Percentiles rank a stretch among this genome's conserved stretches.
These are phyloP conservation scores for Nemopilema nomurai DNA, from an alignment of 30 jellyfish, hydroid and myxozoan species.

Conservation along the genomic window DNA sequence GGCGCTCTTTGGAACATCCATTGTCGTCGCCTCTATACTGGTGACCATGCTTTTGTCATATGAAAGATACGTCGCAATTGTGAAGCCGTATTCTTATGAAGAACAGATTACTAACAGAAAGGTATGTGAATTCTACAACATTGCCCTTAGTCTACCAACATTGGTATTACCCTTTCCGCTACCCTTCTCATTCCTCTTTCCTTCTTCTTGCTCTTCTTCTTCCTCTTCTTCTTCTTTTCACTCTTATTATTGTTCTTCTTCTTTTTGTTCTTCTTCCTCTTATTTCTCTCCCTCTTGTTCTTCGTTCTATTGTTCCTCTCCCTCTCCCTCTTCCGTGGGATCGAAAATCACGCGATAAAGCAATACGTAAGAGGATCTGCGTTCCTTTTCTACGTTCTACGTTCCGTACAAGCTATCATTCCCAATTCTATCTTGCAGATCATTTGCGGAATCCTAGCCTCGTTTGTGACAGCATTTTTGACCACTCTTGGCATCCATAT, in stretches of 20 bases:
- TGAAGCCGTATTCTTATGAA: background rate
- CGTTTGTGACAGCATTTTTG: background rate
- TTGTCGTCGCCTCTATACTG: background rate
- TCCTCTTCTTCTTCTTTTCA: background rate
- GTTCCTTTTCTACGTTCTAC: background rate
- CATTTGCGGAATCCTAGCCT: background rate
- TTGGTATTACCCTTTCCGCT: background rate
- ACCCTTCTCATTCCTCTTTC: background rate
- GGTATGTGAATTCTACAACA: background rate
- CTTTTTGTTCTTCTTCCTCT: background rate
- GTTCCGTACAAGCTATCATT: background rate
- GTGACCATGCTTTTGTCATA: background rate
- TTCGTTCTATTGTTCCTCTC: background rate
- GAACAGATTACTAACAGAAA: background rate
- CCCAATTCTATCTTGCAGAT: background rate
- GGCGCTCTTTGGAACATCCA: background rate
- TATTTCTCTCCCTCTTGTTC: background rate
- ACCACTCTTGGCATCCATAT: background rate
- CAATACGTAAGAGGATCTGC: too few species aligned
- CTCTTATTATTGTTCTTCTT: background rate
- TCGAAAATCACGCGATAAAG: too few species aligned
- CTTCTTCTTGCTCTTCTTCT: background rate
- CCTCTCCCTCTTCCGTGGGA: background rate
- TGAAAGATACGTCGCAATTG: background rate
- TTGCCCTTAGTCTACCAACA: background rate